These are phyloP conservation scores for Blera fallax DNA, from an alignment of 2,888 invertebrate species.

Conservation along the genomic window DNA sequence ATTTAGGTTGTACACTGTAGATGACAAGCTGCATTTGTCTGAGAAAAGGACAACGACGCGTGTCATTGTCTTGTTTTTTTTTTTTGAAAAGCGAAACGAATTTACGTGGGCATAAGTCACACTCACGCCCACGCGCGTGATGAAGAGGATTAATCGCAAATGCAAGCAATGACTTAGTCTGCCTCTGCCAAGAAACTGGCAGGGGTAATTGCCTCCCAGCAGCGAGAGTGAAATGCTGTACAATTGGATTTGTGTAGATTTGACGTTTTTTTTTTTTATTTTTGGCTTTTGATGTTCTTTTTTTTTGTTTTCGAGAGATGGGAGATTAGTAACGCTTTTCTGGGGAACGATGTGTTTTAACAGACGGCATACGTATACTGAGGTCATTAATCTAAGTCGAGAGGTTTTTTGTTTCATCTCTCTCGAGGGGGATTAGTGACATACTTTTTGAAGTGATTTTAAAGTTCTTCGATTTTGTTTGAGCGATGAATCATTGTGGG, in stretches of 20 bases:
- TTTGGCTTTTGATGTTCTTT: constrained; percentile 48
- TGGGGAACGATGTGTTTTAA: neutral
- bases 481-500: neutral
- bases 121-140: neutral
- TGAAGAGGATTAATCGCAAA: neutral
- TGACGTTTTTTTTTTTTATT: constrained; percentile 44
- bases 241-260: constrained; percentile 33
- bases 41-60: neutral
- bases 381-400: constrained; percentile 38
- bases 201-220: constrained; percentile 27
- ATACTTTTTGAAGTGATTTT: neutral
- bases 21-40: constrained; percentile 10
- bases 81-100: neutral
- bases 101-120: constrained; percentile 21
- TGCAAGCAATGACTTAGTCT: constrained; percentile 56
- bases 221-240: constrained; percentile 8
- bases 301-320: constrained; percentile 7
- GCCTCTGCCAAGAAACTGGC: constrained; percentile 42
- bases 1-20: constrained; percentile 2
- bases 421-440: constrained; percentile 9
- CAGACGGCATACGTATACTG: neutral
- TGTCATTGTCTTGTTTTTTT: constrained; percentile 1
- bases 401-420: too few relatives aligned
- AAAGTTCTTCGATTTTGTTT: neutral
- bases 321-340: neutral